phyloP scores from a whole-genome alignment of 2,888 invertebrate species.

The Tipula unca region DNA sequence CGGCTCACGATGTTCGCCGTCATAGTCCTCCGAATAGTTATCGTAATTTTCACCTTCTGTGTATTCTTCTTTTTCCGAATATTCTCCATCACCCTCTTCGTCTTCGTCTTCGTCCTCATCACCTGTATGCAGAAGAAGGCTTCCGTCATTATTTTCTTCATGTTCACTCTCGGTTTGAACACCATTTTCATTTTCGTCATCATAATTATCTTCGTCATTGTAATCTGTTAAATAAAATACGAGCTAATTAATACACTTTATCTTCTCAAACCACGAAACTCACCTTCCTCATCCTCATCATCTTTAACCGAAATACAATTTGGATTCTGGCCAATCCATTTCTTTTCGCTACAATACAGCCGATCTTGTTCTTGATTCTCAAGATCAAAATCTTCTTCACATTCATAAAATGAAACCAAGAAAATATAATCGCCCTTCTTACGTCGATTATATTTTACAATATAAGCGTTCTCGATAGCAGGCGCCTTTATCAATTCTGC shows the following conservation, averaged over 20 bases:
- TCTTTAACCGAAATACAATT: conserved; percentile 36
- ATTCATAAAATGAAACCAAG: conserved; percentile 49
- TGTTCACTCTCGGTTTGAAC: conserved; percentile 19
- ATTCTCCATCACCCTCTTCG: conserved; percentile 17
- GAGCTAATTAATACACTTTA: not conserved
- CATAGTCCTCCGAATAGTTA: not conserved
- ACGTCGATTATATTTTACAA: conserved; percentile 36
- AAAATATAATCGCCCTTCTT: conserved; percentile 43
- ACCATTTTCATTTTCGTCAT: conserved; percentile 20
- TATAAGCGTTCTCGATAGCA: conserved; percentile 36
- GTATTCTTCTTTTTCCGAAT: conserved; percentile 29
- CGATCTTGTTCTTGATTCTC: conserved; percentile 42
- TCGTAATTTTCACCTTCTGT: conserved; percentile 21
- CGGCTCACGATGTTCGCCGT: not conserved
- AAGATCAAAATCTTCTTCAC: conserved; percentile 46
- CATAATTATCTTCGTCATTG: conserved; percentile 18
- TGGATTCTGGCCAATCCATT: conserved; percentile 51
- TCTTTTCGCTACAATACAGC: conserved; percentile 48
- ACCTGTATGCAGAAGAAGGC: conserved; percentile 23
- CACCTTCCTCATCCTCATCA: conserved; percentile 23
- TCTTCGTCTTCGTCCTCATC: conserved; percentile 16
- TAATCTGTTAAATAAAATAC: not conserved
- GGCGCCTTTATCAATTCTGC: conserved; percentile 38
- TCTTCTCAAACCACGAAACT: not conserved
- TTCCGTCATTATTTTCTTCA: conserved; percentile 29